Evolutionary conservation across 2,797 vertebrate species (phyloP).

Genomic region (Sardinella longiceps): DNA sequence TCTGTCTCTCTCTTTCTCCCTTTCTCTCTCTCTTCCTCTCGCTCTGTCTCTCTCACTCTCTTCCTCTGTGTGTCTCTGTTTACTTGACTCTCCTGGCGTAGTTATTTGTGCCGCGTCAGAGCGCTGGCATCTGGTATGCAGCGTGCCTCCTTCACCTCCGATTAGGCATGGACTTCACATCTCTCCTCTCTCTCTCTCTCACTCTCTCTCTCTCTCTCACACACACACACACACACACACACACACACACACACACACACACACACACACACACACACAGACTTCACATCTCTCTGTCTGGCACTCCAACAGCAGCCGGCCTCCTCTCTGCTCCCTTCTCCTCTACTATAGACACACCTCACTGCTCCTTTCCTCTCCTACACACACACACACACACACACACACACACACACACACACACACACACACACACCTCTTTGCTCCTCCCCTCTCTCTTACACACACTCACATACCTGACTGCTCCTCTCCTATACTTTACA

Average conservation of each 20-base stretch:
- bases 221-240: too few relatives aligned
- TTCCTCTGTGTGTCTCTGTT: conserved; percentile 30
- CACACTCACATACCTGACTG: too few relatives aligned
- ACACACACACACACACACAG: too few relatives aligned
- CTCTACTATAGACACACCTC: background rate
- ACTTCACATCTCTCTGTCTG: conserved; percentile 43
- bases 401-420: too few relatives aligned
- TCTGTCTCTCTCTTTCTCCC: background rate
- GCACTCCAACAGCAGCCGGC: background rate
- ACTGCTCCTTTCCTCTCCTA: background rate
- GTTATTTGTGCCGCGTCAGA: conserved; percentile 54
- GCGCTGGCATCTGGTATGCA: conserved; percentile 47
- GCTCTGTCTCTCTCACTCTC: background rate
- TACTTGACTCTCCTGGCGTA: conserved; percentile 47
- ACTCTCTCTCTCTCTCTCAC: too few relatives aligned
- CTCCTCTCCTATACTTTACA: too few relatives aligned
- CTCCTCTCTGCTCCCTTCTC: background rate
- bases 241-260: too few relatives aligned
- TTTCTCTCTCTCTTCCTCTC: background rate
- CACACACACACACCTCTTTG: background rate
- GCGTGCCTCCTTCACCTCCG: conserved; percentile 52
- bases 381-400: too few relatives aligned
- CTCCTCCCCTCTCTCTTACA: background rate
- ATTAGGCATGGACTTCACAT: conserved; percentile 50
- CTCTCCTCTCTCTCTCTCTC: too few relatives aligned